phyloP scores from a whole-genome alignment of 1,140 invertebrate species.

The Alviniconcha marisindica region DNA sequence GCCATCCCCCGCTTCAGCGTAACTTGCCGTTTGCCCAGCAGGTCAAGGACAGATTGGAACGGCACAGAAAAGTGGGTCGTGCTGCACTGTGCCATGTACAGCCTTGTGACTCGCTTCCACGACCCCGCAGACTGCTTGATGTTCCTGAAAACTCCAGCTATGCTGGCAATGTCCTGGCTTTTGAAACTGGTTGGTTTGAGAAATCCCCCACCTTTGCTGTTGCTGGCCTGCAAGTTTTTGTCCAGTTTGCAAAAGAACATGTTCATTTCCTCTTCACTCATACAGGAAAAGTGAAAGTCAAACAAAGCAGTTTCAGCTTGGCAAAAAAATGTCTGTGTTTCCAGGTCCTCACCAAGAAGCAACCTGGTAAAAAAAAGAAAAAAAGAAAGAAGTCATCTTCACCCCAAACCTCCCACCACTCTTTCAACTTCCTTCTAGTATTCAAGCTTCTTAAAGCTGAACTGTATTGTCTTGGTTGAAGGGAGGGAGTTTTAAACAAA shows the following conservation, averaged over 20 bases:
- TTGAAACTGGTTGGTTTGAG: neutral
- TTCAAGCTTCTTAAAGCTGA: no score
- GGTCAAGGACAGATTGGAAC: constrained; percentile 45
- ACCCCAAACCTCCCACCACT: no score
- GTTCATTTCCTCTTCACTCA: constrained; percentile 52
- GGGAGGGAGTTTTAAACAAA: no score
- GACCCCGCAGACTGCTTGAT: constrained; percentile 29
- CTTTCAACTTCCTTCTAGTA: no score
- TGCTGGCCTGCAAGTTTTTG: neutral
- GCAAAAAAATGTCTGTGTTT: constrained; percentile 47
- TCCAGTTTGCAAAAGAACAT: constrained; percentile 33
- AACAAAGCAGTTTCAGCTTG: constrained; percentile 54
- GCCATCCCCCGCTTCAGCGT: constrained; percentile 52
- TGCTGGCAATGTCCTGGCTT: neutral
- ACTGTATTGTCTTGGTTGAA: no score
- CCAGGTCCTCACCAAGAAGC: constrained; percentile 38
- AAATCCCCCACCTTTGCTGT: neutral
- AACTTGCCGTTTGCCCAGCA: constrained; percentile 53
- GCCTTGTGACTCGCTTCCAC: constrained; percentile 44
- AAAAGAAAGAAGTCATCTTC: no score
- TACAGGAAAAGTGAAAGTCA: constrained; percentile 53
- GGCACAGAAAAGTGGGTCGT: constrained; percentile 44
- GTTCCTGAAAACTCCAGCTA: constrained; percentile 20
- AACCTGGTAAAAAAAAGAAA: constrained; percentile 39
- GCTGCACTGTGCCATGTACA: constrained; percentile 45